Base-by-base conservation (phyloP, 1,140 invertebrate species). In the Leptinotarsa texana region DNA sequence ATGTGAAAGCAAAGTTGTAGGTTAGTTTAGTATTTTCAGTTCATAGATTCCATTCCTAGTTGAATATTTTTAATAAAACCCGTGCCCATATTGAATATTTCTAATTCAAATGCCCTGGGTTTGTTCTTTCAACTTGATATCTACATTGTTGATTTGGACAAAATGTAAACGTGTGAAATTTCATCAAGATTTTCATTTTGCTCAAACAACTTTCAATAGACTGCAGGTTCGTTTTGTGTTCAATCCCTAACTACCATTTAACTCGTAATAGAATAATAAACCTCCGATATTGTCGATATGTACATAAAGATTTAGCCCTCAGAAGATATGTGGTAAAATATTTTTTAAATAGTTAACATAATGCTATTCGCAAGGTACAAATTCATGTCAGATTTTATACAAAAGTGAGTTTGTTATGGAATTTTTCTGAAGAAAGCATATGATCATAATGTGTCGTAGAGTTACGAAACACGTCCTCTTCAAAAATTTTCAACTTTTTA, bases 311-410 rank as follows among this genome's bases (percentile, higher is more conserved):
- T 75, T 77, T 78, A 79, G 75, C 69, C 69, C 47, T 67, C 74
- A 79, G 70, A 75, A 73, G 73, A 72, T 69, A 75, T 77, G 69
- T 66, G 51, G 51, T 57, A 57, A 77, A 63, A 66, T 24, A 74
- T 21, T 61, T 70, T 70, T 70, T 70, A 57, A 70, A 70, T 27
- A 57, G 69, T 70, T 70, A 48, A 70, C 69, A 79, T 81, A 78
- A 79, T 80, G 82, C 80, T 83, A 80, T 83, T 82, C 81, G 78
- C 77, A 82, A 82, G 81, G 82, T 83, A 83, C 82, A 83, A 83
- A 83, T 83, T 82, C 79, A 79, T 83, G 82, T 83, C 80, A 82
- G 80, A 83, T 81, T 82, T 82, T 83, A 82, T 83, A 83, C 81
- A 83, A 77, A 77, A 78, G 77, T 79, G 79, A 81, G 81, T 82